Percentiles rank a stretch among this genome's conserved stretches.
Evolutionary conservation across 2,113 vertebrate genomes (phyloP).

Genomic region (Oncorhynchus tshawytscha): DNA sequence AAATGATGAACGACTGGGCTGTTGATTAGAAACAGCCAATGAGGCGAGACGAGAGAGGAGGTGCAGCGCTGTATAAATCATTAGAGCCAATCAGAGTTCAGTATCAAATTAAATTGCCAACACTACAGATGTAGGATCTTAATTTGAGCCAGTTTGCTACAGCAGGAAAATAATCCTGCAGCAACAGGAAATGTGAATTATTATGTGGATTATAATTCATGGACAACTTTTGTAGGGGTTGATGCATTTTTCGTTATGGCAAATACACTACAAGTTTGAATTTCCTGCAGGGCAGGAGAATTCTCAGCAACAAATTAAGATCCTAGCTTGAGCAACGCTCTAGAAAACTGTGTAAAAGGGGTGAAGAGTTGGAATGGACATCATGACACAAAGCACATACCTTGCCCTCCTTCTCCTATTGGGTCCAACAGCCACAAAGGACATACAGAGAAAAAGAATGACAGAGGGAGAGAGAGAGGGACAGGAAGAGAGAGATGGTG

Average conservation of each 20-base stretch:
- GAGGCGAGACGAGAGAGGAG: background rate
- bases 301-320: too few relatives aligned
- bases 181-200: too few relatives aligned
- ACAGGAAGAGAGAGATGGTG: background rate
- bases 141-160: too few relatives aligned
- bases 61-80: background rate
- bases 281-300: too few relatives aligned
- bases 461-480: background rate
- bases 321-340: background rate
- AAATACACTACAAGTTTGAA: too few relatives aligned
- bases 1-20: background rate
- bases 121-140: too few relatives aligned
- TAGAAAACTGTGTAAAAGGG: background rate
- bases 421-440: background rate
- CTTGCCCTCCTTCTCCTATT: constrained; percentile 51
- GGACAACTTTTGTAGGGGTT: too few relatives aligned
- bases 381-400: constrained; percentile 5
- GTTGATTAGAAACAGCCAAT: background rate
- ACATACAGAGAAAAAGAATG: background rate
- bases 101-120: background rate
- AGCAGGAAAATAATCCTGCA: too few relatives aligned
- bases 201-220: too few relatives aligned
- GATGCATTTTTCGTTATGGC: too few relatives aligned
- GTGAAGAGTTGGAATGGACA: background rate
- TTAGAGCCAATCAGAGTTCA: constrained; percentile 1